Evolutionary conservation across 2,888 invertebrate species (phyloP).

Genomic region (Melipona bicolor): DNA sequence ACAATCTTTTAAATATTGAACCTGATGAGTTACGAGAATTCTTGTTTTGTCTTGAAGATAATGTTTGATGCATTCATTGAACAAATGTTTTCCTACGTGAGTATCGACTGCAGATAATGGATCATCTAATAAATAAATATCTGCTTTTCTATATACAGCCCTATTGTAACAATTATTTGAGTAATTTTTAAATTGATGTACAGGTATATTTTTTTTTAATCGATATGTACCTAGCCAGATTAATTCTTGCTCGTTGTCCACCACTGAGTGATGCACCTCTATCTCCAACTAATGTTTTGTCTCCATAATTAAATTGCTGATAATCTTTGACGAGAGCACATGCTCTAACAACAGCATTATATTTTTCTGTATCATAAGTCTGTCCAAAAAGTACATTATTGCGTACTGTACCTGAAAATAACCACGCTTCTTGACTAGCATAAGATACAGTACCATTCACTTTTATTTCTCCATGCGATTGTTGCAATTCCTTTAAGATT

Average conservation of each 20-base stretch:
- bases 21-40: constrained; percentile 93
- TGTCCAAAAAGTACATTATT: constrained; percentile 93
- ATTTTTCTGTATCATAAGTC: constrained; percentile 86
- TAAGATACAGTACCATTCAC: constrained; percentile 89
- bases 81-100: constrained; percentile 90
- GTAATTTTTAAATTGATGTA: neutral
- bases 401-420: constrained; percentile 89
- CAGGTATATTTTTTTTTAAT: neutral
- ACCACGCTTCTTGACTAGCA: constrained; percentile 93
- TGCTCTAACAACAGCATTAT: constrained; percentile 86
- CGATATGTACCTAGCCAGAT: constrained; percentile 86
- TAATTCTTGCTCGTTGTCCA: constrained; percentile 92
- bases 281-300: constrained; percentile 91
- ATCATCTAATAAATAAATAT: constrained; percentile 92
- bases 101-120: constrained; percentile 92
- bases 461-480: constrained; percentile 86
- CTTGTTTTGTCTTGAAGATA: constrained; percentile 88
- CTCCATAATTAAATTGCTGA: constrained; percentile 89
- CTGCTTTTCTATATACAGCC: constrained; percentile 91
- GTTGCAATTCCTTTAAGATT: constrained; percentile 89
- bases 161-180: constrained; percentile 77
- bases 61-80: constrained; percentile 89
- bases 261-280: constrained; percentile 91
- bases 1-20: constrained; percentile 90
- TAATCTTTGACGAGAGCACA: constrained; percentile 89